phyloP scores from a whole-genome alignment of 1,140 invertebrate genomes.

The Mactra quadrangularis region DNA sequence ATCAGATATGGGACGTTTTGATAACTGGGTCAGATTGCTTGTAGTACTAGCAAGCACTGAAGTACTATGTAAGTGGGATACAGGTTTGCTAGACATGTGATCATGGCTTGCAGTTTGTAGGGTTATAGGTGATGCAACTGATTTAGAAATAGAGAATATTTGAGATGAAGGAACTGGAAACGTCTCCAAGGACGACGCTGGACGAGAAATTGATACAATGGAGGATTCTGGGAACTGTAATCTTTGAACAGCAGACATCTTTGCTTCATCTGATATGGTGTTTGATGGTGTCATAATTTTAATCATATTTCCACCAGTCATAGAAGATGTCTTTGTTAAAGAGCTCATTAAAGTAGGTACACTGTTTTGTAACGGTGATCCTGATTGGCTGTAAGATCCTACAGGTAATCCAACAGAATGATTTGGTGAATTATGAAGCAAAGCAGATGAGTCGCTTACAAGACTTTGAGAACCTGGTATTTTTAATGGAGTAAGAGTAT shows the following conservation, averaged over 20 bases:
- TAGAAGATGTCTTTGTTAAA: conserved; percentile 7
- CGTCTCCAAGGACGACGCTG: neutral
- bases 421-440: conserved; percentile 4
- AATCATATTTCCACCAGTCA: conserved; percentile 17
- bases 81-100: too few relatives aligned
- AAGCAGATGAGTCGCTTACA: neutral
- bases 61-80: too few relatives aligned
- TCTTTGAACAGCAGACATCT: conserved; percentile 72
- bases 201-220: neutral
- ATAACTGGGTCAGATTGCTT: too few relatives aligned
- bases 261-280: conserved; percentile 43
- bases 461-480: neutral
- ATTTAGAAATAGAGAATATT: too few relatives aligned
- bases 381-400: conserved; percentile 35
- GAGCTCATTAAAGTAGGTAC: conserved; percentile 58
- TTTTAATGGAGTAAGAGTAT: conserved; percentile 17
- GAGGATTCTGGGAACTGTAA: conserved; percentile 78
- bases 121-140: too few relatives aligned
- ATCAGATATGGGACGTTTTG: too few relatives aligned
- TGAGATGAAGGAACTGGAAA: too few relatives aligned
- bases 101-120: too few relatives aligned
- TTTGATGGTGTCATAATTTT: conserved; percentile 37
- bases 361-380: conserved; percentile 60
- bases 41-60: too few relatives aligned
- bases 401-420: conserved; percentile 7